phyloP scores from a whole-genome alignment of 2,888 invertebrate genomes.

The Tanytarsus gracilentus region DNA sequence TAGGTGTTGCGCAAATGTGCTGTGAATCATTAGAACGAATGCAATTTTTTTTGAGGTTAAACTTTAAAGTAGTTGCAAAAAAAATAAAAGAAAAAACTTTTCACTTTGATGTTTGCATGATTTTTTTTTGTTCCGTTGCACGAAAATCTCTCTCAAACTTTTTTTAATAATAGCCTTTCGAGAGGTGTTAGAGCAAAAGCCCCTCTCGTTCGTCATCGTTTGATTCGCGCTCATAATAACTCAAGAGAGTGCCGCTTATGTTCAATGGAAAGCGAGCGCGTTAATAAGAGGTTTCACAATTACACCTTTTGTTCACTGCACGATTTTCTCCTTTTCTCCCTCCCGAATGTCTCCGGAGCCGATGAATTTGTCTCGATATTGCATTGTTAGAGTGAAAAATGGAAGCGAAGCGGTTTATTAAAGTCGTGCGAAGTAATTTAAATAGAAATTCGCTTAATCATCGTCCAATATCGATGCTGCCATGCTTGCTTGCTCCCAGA shows the following conservation, averaged over 20 bases:
- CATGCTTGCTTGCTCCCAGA: not conserved
- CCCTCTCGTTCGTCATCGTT: not conserved
- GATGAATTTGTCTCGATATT: too few species aligned
- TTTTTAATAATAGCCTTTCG: not conserved
- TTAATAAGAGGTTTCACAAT: not conserved
- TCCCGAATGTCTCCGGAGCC: too few species aligned
- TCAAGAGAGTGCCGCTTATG: too few species aligned
- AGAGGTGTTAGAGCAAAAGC: not conserved
- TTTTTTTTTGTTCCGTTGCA: too few species aligned
- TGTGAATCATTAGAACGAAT: too few species aligned
- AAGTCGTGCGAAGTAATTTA: constrained; percentile 8
- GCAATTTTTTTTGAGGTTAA: too few species aligned
- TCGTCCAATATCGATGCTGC: not conserved
- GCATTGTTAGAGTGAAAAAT: not conserved
- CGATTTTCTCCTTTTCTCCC: not conserved
- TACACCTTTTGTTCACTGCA: not conserved
- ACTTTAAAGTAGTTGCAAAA: too few species aligned
- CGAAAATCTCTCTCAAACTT: not conserved
- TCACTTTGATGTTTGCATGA: too few species aligned
- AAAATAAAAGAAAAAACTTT: too few species aligned
- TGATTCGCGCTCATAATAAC: too few species aligned
- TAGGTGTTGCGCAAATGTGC: too few species aligned
- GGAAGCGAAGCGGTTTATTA: not conserved
- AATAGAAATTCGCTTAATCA: constrained; percentile 9
- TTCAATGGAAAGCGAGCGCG: too few species aligned